A percentile compares a stretch with the other conserved stretches of the same genome.
Evolutionary conservation across 2,888 invertebrate genomes (phyloP).

Genomic region (Melinaea menophilus): DNA sequence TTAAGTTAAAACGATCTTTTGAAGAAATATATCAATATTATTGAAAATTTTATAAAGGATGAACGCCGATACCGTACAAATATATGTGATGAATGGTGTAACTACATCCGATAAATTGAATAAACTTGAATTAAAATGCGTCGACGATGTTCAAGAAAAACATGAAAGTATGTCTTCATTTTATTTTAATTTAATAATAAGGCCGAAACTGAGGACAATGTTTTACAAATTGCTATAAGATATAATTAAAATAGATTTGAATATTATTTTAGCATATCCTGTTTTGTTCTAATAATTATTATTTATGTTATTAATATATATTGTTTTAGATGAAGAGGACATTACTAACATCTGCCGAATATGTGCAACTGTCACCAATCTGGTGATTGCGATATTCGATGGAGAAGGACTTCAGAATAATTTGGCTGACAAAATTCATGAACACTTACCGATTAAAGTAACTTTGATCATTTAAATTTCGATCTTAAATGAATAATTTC

Average conservation of each 20-base stretch:
- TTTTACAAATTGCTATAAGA: too few relatives aligned
- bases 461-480: slow-evolving; percentile 8
- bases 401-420: slow-evolving; percentile 80
- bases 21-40: too few relatives aligned
- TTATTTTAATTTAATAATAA: too few relatives aligned
- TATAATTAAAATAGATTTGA: too few relatives aligned
- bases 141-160: background rate
- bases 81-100: background rate
- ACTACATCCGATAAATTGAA: background rate
- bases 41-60: background rate
- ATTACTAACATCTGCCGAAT: slow-evolving; percentile 70
- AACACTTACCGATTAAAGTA: slow-evolving; percentile 81
- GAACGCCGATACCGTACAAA: background rate
- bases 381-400: slow-evolving; percentile 79
- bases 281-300: background rate
- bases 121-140: background rate
- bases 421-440: slow-evolving; percentile 79
- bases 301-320: background rate
- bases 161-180: background rate
- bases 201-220: too few relatives aligned
- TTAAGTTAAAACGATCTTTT: too few relatives aligned
- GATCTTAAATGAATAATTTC: too few relatives aligned
- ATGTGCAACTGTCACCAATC: slow-evolving; percentile 74
- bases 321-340: slow-evolving; percentile 44
- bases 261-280: background rate